Percentiles rank a stretch among this genome's conserved stretches.
Evolutionary conservation across 2,113 vertebrate species (phyloP).

Genomic region (Pterocles gutturalis): DNA sequence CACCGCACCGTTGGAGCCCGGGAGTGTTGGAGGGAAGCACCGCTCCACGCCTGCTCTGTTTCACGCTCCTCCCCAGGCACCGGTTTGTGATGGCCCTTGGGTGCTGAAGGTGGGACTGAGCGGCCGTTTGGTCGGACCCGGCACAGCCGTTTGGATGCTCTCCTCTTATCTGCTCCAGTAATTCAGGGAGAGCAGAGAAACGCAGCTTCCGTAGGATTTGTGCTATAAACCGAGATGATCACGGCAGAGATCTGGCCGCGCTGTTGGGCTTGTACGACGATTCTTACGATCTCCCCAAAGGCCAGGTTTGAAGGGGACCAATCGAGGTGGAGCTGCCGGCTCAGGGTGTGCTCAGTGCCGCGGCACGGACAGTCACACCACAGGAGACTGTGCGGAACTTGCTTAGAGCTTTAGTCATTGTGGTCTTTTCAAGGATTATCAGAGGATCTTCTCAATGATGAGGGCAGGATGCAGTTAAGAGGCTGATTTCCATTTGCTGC

Average conservation of each 20-base stretch:
- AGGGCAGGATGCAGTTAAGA: neutral
- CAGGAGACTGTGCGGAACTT: neutral
- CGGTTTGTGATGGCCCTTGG: neutral
- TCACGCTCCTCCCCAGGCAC: neutral
- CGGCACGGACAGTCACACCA: fast-evolving
- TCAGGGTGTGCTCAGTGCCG: neutral
- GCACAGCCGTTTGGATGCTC: neutral
- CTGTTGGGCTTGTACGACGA: fast-evolving
- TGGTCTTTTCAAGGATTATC: neutral
- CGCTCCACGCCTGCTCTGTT: neutral
- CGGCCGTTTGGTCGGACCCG: neutral
- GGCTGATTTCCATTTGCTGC: neutral
- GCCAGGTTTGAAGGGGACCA: neutral
- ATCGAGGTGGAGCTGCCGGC: neutral
- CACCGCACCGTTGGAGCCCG: neutral
- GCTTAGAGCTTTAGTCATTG: neutral
- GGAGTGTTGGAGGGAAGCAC: neutral
- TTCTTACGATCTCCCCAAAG: neutral
- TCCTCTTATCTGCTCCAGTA: neutral
- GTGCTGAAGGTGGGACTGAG: neutral
- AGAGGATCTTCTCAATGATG: neutral
- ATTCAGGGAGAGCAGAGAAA: neutral
- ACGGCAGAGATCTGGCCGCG: fast-evolving
- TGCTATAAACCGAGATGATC: fast-evolving
- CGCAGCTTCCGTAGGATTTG: neutral